phyloP scores from a whole-genome alignment of 1,140 invertebrate species.

The Uloborus diversus region DNA sequence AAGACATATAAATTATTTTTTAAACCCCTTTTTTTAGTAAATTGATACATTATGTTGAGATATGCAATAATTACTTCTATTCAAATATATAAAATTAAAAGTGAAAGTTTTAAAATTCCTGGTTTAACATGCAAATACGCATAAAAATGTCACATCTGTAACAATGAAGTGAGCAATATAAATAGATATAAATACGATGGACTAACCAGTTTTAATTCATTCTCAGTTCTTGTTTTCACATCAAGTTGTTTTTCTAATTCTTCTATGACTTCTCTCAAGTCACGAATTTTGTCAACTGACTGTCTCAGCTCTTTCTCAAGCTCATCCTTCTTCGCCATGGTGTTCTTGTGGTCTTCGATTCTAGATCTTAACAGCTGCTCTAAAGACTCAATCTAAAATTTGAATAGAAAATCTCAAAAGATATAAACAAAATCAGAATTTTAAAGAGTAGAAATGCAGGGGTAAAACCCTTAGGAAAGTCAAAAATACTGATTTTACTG shows the following conservation, averaged over 20 bases:
- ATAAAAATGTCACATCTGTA: too few relatives aligned
- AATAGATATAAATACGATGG: too few relatives aligned
- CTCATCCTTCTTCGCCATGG: conserved; percentile 35
- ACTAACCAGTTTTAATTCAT: conserved; percentile 29
- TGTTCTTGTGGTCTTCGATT: conserved; percentile 41
- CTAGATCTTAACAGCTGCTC: conserved; percentile 27
- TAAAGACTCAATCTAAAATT: conserved; percentile 42
- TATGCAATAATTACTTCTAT: too few relatives aligned
- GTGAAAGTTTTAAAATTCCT: too few relatives aligned
- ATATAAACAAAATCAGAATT: not conserved
- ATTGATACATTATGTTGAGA: too few relatives aligned
- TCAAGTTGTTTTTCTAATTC: conserved; percentile 49
- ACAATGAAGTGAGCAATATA: too few relatives aligned
- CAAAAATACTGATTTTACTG: not conserved
- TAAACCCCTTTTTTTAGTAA: too few relatives aligned
- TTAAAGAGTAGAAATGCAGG: not conserved
- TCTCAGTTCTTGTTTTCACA: conserved; percentile 28
- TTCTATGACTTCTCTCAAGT: conserved; percentile 49
- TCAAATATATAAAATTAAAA: too few relatives aligned
- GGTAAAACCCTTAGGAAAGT: not conserved
- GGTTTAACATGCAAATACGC: too few relatives aligned
- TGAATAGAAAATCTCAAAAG: not conserved
- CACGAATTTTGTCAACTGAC: conserved; percentile 47
- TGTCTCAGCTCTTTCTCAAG: conserved; percentile 44
- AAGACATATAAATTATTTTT: too few relatives aligned